Evolutionary conservation across 2,888 invertebrate genomes (phyloP), one percentile per base, ranked within the genome.

Genomic region (Eulithis prunata): DNA sequence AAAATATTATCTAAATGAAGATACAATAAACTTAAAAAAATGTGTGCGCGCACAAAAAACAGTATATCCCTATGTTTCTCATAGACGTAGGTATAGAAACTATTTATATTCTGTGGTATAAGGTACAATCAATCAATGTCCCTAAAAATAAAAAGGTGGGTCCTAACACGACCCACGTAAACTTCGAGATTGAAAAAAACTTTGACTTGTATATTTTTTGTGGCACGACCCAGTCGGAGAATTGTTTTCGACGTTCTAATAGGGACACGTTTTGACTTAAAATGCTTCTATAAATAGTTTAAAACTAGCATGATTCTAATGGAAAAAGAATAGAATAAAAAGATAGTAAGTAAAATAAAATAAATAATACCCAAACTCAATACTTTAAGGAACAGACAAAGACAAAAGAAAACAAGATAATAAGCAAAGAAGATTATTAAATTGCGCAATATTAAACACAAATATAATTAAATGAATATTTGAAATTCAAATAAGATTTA

Each of bases 121-220:
- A 90, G 87, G 91, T 87, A 86, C 89, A 89, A 92, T 92, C 91
- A 91, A 92, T 92, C 92, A 92, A 91, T 88, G 92, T 91, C 92
- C 86, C 85, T 86, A 86, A 86, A 87, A 88, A 86, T 88, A 90
- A 91, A 90, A 88, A 89, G 87, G 84, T 85, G 81, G 83, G 79
- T 82, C 81, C 66, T 75, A 83, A 84, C 85, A 81, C 90, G 90
- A 90, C 91, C 91, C 91, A 91, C 90, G 89, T 91, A 88, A 90
- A 89, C 85, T 88, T 82, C 73, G 77, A 82, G 81, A 83, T 83
- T 80, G 82, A 84, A 88, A 91, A 90, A 90, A 90, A 85, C 77
- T 79, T 81, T 79, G 80, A 76, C 84, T 85, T 84, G 85, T 86
- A 82, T 85, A 82, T 86, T 88, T 73, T 70, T 71, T 87, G 74